Percentiles rank a stretch among this genome's conserved stretches.
phyloP scores from a whole-genome alignment of 2,888 invertebrate genomes.

The Caenorhabditis uteleia region DNA sequence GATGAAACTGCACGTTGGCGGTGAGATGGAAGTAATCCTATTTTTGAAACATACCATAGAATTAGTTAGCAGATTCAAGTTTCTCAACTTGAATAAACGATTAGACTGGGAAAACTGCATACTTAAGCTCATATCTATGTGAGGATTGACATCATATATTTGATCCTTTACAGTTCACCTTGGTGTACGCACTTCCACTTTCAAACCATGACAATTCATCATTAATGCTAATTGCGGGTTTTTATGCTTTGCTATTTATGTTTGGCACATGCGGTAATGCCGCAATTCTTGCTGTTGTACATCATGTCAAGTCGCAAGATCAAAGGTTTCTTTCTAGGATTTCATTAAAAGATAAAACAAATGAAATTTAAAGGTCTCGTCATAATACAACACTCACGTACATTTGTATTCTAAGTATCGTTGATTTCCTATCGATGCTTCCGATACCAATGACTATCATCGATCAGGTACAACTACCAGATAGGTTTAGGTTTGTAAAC shows the following conservation, averaged over 20 bases:
- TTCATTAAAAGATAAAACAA: conserved; percentile 36
- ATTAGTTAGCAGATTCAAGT: no score
- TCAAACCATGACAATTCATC: conserved; percentile 50
- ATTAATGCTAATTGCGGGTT: conserved; percentile 72
- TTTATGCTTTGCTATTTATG: conserved; percentile 73
- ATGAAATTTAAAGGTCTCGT: conserved; percentile 24
- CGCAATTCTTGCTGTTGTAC: conserved; percentile 58
- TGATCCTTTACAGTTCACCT: conserved; percentile 50
- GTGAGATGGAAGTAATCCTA: no score
- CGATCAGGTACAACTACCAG: conserved; percentile 55
- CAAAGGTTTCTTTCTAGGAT: conserved; percentile 2
- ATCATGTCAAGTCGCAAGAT: conserved; percentile 50
- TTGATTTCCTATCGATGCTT: conserved; percentile 63
- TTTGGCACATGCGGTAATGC: conserved; percentile 72
- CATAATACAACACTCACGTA: conserved; percentile 68
- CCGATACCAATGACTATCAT: conserved; percentile 68
- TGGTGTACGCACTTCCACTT: conserved; percentile 47
- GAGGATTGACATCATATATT: no score
- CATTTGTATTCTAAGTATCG: conserved; percentile 65
- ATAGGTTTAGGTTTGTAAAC: not conserved
- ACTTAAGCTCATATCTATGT: no score
- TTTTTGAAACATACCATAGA: no score
- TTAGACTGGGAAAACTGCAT: no score
- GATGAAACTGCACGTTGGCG: no score
- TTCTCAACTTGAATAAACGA: no score